Evolutionary conservation across 2,888 invertebrate species (phyloP).

Genomic region (Platycheirus albimanus): DNA sequence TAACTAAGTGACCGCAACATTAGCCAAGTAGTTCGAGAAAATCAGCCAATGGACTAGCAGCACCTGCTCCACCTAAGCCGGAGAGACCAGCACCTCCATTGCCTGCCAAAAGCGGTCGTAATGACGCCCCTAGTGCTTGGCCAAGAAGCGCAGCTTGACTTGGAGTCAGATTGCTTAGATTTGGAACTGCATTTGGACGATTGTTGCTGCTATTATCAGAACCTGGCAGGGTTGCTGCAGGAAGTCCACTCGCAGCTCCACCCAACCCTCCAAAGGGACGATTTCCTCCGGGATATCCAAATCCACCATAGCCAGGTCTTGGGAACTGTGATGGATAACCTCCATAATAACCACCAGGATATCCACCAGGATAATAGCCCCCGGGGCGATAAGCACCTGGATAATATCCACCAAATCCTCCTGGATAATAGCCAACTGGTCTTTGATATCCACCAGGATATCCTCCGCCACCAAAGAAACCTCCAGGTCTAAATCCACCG

Average conservation of each 20-base stretch:
- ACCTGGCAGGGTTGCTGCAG: not conserved
- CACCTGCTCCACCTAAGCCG: slow-evolving; percentile 15
- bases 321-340: slow-evolving; percentile 6
- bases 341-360: slow-evolving; percentile 40
- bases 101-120: slow-evolving; percentile 25
- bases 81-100: slow-evolving; percentile 54
- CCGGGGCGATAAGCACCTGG: slow-evolving; percentile 11
- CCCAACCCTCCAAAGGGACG: not conserved
- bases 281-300: not conserved
- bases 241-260: not conserved
- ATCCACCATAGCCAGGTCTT: not conserved
- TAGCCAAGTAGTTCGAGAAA: slow-evolving; percentile 50
- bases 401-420: slow-evolving; percentile 26
- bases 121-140: slow-evolving; percentile 38
- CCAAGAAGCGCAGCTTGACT: slow-evolving; percentile 75
- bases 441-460: slow-evolving; percentile 5
- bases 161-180: slow-evolving; percentile 48
- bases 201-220: slow-evolving; percentile 7
- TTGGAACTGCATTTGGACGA: slow-evolving; percentile 15
- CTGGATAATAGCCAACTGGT: slow-evolving; percentile 12
- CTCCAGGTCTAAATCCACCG: slow-evolving; percentile 46
- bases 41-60: slow-evolving; percentile 73
- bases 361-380: not conserved
- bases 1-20: not conserved
- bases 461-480: slow-evolving; percentile 18